Conservation (phyloP, 2,113 vertebrate genomes). For the Corynorhinus townsendii region DNA sequence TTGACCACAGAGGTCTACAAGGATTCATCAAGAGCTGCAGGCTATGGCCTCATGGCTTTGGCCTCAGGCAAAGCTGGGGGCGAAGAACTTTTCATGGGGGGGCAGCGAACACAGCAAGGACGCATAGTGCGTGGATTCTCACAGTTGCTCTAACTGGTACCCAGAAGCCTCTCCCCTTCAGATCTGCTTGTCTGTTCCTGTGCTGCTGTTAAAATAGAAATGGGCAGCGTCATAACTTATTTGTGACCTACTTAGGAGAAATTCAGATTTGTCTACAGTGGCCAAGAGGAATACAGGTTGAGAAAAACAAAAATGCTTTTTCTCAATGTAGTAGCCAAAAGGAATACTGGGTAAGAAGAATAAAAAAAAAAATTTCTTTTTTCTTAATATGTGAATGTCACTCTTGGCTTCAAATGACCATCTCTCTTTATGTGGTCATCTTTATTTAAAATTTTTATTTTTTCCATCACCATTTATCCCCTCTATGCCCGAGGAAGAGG, state of each 20-base stretch:
- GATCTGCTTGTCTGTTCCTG: constrained; percentile 41
- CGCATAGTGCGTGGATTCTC: constrained; percentile 46
- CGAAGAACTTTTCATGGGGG: constrained; percentile 78
- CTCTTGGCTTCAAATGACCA: background rate
- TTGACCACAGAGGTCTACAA: constrained; percentile 80
- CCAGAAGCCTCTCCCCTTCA: constrained; percentile 58
- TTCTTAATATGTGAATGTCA: background rate
- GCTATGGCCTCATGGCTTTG: constrained; percentile 80
- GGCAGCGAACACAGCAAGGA: constrained; percentile 71
- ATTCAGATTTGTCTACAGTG: constrained; percentile 68
- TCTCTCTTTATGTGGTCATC: constrained; percentile 30
- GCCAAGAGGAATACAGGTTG: constrained; percentile 70
- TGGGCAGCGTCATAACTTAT: constrained; percentile 72
- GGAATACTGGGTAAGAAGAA: constrained; percentile 67
- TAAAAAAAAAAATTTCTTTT: constrained; percentile 6
- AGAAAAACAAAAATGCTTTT: constrained; percentile 56
- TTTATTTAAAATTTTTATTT: constrained; percentile 14
- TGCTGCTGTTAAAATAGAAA: constrained; percentile 67
- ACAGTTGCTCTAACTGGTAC: constrained; percentile 55
- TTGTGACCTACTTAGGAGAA: constrained; percentile 80
- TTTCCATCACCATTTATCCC: background rate
- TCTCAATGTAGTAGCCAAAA: constrained; percentile 57
- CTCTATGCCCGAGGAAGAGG: background rate
- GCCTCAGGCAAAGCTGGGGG: constrained; percentile 83
- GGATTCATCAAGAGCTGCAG: constrained; percentile 82